phyloP scores from a whole-genome alignment of 2,797 vertebrate species.

The Salmo trutta region DNA sequence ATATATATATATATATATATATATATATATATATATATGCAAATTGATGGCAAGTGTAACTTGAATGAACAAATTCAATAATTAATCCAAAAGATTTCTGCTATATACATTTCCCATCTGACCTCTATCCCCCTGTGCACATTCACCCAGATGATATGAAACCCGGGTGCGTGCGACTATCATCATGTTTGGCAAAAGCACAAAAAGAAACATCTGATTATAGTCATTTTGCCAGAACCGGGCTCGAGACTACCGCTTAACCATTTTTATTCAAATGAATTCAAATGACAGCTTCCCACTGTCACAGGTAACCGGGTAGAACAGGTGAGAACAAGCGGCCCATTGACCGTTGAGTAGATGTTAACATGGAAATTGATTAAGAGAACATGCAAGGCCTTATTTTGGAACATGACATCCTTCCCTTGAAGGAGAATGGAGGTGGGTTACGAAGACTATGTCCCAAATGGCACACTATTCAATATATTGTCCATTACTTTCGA shows the following conservation, averaged over 20 bases:
- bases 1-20: no score
- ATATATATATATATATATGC: no score
- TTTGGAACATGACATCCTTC: background rate
- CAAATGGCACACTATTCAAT: background rate
- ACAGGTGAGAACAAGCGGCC: background rate
- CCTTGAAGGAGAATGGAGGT: background rate
- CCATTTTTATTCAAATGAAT: background rate
- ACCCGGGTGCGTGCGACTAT: background rate
- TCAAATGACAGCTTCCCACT: slow-evolving; percentile 8
- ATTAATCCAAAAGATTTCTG: background rate
- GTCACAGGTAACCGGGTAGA: background rate
- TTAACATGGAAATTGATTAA: slow-evolving; percentile 13
- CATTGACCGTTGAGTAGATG: background rate
- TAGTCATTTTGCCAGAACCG: background rate
- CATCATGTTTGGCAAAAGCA: background rate
- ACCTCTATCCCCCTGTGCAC: background rate
- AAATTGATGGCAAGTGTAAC: background rate
- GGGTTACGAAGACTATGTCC: background rate
- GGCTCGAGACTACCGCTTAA: background rate
- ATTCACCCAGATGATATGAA: background rate
- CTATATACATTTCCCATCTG: background rate
- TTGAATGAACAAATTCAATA: background rate
- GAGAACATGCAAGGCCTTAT: background rate
- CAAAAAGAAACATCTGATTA: background rate
- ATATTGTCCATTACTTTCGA: background rate